These are phyloP conservation scores for Pagetopsis macropterus DNA, from an alignment of 2,797 vertebrate species.

Conservation along the genomic window DNA sequence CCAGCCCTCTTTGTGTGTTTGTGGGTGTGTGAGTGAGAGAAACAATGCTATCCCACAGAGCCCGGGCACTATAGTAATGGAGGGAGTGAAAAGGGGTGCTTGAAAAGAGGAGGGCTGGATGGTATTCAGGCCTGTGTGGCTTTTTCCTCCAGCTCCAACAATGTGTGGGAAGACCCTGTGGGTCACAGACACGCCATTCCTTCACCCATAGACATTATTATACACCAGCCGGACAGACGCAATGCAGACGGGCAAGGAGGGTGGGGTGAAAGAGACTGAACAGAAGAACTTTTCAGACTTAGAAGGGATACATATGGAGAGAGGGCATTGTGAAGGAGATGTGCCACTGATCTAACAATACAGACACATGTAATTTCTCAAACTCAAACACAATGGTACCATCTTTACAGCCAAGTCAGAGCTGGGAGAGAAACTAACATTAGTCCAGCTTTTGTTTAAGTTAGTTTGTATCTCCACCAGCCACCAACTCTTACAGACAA, in stretches of 20 bases:
- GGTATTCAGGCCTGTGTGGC: conserved; percentile 67
- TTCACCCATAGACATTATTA: conserved; percentile 69
- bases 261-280: conserved; percentile 57
- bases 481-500: background rate
- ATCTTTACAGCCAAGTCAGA: conserved; percentile 14
- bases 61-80: conserved; percentile 49
- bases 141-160: conserved; percentile 52
- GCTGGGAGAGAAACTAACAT: background rate
- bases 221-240: conserved; percentile 51
- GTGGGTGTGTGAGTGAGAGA: conserved; percentile 66
- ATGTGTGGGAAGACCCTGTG: conserved; percentile 77
- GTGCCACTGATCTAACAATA: conserved; percentile 54
- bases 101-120: conserved; percentile 68
- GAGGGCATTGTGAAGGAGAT: conserved; percentile 43
- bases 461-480: background rate
- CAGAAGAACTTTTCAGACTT: conserved; percentile 69
- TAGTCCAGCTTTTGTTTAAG: background rate
- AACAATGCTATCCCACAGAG: conserved; percentile 73
- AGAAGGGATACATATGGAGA: conserved; percentile 44
- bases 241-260: conserved; percentile 46
- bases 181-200: conserved; percentile 70
- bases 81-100: conserved; percentile 66
- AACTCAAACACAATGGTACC: conserved; percentile 32
- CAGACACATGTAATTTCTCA: conserved; percentile 47
- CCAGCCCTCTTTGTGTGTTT: conserved; percentile 59